Evolutionary conservation across 2,888 invertebrate genomes (phyloP).

Genomic region (Drosophila mayaguana): DNA sequence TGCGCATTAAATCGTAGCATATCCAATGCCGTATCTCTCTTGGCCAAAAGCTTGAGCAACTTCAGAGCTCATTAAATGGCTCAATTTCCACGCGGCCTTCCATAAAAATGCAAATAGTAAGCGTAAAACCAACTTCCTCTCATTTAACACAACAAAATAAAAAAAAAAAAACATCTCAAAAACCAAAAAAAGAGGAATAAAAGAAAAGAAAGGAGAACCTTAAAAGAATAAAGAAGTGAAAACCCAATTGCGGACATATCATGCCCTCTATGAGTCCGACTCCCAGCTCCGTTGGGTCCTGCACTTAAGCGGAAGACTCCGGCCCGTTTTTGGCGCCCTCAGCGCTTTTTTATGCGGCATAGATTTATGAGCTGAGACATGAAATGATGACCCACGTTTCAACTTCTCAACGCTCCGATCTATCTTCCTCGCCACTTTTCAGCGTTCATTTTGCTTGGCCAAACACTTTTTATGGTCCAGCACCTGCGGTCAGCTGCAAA

Average conservation of each 20-base stretch:
- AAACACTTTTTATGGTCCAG: slow-evolving; percentile 75
- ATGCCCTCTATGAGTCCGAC: slow-evolving; percentile 70
- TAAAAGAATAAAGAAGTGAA: slow-evolving; percentile 32
- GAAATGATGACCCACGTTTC: slow-evolving; percentile 74
- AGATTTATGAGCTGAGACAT: slow-evolving; percentile 79
- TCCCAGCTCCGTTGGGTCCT: slow-evolving; percentile 8
- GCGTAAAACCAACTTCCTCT: slow-evolving; percentile 60
- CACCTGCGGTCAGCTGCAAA: slow-evolving; percentile 75
- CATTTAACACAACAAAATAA: slow-evolving; percentile 41
- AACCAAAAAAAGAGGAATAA: slow-evolving; percentile 19
- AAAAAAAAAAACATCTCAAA: slow-evolving; percentile 5
- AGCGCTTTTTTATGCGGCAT: slow-evolving; percentile 67
- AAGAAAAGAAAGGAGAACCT: slow-evolving; percentile 17
- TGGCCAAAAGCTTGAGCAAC: slow-evolving; percentile 37
- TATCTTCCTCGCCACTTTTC: slow-evolving; percentile 15
- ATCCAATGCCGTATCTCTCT: slow-evolving; percentile 39
- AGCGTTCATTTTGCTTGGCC: slow-evolving; percentile 63
- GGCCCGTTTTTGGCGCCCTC: slow-evolving; percentile 49
- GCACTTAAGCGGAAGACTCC: slow-evolving; percentile 15
- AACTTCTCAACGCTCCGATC: slow-evolving; percentile 31
- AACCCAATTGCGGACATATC: slow-evolving; percentile 70
- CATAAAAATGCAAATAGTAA: slow-evolving; percentile 78
- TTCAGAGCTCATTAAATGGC: slow-evolving; percentile 68
- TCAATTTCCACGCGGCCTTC: slow-evolving; percentile 54
- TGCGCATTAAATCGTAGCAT: slow-evolving; percentile 67